Conservation (phyloP, 2,797 vertebrate genomes). For the Dipus sagitta region DNA sequence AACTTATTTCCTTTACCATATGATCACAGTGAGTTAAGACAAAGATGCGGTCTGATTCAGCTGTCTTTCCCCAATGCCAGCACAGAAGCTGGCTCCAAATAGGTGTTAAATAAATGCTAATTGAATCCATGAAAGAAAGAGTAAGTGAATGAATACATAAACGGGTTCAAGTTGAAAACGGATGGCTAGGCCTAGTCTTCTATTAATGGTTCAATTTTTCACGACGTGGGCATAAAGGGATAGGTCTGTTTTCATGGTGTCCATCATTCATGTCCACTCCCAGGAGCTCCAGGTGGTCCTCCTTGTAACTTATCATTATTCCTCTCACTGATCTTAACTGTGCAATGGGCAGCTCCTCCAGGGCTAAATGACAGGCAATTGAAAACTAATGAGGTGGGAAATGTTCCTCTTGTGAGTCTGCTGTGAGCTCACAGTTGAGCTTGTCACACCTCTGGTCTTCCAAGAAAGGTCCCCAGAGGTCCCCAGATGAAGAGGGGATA, state of each 20-base stretch:
- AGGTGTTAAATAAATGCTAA: slow-evolving; percentile 49
- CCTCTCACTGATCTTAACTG: background rate
- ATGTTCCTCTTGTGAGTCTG: background rate
- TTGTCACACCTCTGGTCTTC: slow-evolving; percentile 12
- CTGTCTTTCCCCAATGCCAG: background rate
- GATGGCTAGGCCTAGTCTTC: background rate
- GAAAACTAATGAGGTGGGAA: slow-evolving; percentile 60
- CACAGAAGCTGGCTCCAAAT: slow-evolving; percentile 47
- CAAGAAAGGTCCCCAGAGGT: background rate
- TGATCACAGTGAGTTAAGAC: slow-evolving; percentile 39
- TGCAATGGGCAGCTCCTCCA: background rate
- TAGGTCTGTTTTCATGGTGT: slow-evolving; percentile 10
- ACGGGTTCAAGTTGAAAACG: slow-evolving; percentile 35
- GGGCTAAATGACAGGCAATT: slow-evolving; percentile 32
- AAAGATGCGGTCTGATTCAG: background rate
- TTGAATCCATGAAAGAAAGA: slow-evolving; percentile 19
- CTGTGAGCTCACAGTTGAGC: background rate
- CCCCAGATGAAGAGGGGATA: background rate
- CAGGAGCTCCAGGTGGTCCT: background rate
- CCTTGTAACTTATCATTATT: background rate
- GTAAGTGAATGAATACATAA: slow-evolving; percentile 13
- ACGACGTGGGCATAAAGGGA: background rate
- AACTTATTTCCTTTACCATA: background rate
- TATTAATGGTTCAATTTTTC: background rate
- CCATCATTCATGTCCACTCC: background rate